A percentile compares a stretch with the other conserved stretches of the same genome.
phyloP scores from a whole-genome alignment of 2,797 vertebrate species.

The Ambastaia sidthimunki region DNA sequence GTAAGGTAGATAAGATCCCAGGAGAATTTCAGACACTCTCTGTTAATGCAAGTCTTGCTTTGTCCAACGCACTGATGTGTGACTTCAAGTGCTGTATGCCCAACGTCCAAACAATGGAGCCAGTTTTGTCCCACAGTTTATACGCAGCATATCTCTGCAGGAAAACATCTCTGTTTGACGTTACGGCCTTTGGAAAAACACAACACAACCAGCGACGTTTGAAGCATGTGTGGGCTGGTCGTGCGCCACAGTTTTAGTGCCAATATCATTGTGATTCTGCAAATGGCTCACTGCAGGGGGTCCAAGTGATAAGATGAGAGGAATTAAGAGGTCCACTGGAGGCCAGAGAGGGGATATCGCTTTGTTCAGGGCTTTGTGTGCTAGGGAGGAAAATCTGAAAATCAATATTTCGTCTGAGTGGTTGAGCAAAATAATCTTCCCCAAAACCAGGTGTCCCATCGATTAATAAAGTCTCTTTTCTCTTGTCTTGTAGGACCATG shows the following conservation, averaged over 20 bases:
- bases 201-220: conserved; percentile 56
- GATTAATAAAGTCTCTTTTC: conserved; percentile 62
- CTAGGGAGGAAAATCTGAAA: conserved; percentile 60
- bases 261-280: conserved; percentile 66
- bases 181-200: conserved; percentile 65
- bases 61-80: conserved; percentile 41
- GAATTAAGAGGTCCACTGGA: conserved; percentile 61
- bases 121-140: conserved; percentile 52
- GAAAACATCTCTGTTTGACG: conserved; percentile 55
- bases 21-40: conserved; percentile 48
- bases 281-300: conserved; percentile 65
- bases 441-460: conserved; percentile 69
- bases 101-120: conserved; percentile 46
- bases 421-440: conserved; percentile 60
- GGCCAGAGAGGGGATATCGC: conserved; percentile 57
- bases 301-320: conserved; percentile 64
- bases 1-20: conserved; percentile 49
- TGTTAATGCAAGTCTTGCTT: conserved; percentile 44
- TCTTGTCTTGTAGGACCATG: conserved; percentile 3
- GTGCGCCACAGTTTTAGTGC: conserved; percentile 22
- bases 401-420: conserved; percentile 67
- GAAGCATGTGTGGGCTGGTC: conserved; percentile 45
- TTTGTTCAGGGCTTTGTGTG: conserved; percentile 64
- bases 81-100: conserved; percentile 44
- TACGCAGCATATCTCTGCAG: conserved; percentile 52